Conservation (phyloP, 2,113 vertebrate species). For the Aptenodytes forsteri region DNA sequence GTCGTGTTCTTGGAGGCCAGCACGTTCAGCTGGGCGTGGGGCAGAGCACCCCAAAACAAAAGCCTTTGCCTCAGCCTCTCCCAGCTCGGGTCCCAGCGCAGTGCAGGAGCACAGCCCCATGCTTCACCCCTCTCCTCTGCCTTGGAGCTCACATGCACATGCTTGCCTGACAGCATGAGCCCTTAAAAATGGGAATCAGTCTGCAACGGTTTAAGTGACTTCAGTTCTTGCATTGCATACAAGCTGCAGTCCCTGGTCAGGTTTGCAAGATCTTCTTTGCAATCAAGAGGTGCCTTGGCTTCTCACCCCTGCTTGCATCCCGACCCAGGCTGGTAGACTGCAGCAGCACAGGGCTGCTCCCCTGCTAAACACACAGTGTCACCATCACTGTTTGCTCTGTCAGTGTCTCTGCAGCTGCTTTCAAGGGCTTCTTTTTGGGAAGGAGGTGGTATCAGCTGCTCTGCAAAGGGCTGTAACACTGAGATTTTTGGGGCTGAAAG, state of each 20-base stretch:
- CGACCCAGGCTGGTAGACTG: not conserved
- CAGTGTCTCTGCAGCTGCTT: not conserved
- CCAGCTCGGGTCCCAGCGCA: not conserved
- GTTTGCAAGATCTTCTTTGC: not conserved
- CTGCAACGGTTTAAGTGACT: not conserved
- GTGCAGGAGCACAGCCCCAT: not conserved
- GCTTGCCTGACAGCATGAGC: not conserved
- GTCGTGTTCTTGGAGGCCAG: accelerated
- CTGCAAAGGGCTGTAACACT: not conserved
- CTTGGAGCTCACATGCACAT: not conserved
- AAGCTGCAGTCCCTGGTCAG: not conserved
- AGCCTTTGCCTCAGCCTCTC: not conserved
- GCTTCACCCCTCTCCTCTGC: not conserved
- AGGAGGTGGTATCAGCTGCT: not conserved
- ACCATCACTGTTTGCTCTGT: not conserved
- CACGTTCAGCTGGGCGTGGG: not conserved
- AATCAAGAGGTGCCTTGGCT: not conserved
- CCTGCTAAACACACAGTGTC: not conserved
- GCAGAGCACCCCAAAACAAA: not conserved
- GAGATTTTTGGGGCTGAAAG: not conserved
- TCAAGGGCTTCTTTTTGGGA: not conserved
- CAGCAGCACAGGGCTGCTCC: not conserved
- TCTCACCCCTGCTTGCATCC: not conserved
- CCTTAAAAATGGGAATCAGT: not conserved
- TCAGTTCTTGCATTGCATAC: not conserved